A percentile compares a stretch with the other conserved stretches of the same genome.
These are phyloP conservation scores for Lichenostomus cassidix DNA, from an alignment of 2,113 vertebrate genomes.

Conservation along the genomic window DNA sequence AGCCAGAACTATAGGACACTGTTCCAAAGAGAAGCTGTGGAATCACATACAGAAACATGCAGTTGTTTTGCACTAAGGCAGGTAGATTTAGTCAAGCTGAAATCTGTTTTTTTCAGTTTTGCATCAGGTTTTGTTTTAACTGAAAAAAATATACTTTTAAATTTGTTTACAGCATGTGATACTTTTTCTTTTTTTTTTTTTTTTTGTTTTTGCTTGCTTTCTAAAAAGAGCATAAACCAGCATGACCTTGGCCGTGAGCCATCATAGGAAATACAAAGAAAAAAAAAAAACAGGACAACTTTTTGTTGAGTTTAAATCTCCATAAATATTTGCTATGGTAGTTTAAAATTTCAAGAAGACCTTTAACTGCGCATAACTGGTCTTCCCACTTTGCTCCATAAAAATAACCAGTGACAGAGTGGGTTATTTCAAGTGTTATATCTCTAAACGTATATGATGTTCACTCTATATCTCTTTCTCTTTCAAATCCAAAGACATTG, in stretches of 20 bases:
- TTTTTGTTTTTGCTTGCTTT: background rate
- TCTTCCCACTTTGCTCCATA: background rate
- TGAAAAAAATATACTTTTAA: background rate
- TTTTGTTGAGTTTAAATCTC: background rate
- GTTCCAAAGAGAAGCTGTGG: background rate
- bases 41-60: background rate
- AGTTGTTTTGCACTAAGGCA: background rate
- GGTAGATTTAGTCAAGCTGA: background rate
- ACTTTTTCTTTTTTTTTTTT: background rate
- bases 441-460: background rate
- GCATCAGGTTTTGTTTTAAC: background rate
- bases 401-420: background rate
- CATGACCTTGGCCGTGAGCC: background rate
- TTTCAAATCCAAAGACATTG: background rate
- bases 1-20: background rate
- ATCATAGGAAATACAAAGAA: background rate
- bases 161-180: fast-evolving
- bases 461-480: background rate
- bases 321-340: background rate
- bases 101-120: background rate
- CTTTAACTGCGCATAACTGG: background rate
- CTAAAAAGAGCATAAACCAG: background rate
- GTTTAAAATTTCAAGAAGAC: background rate
- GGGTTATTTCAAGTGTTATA: background rate
- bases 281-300: background rate